Evolutionary conservation across 2,797 vertebrate species (phyloP), one percentile per base, ranked within the genome.

Genomic region (Erithacus rubecula): DNA sequence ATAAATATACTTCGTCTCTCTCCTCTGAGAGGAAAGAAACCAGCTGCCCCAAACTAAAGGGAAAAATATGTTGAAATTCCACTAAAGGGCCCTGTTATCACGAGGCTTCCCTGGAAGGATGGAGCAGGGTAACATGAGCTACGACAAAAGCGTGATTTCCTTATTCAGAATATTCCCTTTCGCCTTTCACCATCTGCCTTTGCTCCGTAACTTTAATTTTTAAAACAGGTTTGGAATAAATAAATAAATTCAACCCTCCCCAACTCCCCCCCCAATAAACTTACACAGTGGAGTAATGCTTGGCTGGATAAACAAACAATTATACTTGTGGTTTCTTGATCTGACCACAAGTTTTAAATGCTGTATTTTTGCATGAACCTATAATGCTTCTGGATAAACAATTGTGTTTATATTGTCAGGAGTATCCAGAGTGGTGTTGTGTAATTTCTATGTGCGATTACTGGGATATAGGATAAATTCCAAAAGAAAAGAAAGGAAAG

Each of bases 1-100:
- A 99, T 99, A 99, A 99, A 99, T 98, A 98, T 97, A 97, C 98
- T 98, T 98, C 83, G 60, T 91, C 97, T 97, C 95, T 98, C 97
- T 98, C 96, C 96, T 98, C 96, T 16, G 46, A 97, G 96, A 98
- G 97, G 97, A 98, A 98, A 98, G 97, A 98, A 98, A 98, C 98
- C 98, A 98, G 98, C 98, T 98, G 98, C 97, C 97, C 96, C 83
- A 26, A 98, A 97, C 96, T 96, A 96, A 96, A 97, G 96, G 96
- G 97, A 97, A 98, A 96, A 98, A 98, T 94, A 98, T 95, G 97
- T 96, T 34, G 91, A 98, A 97, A 98, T 98, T 98, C 97, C 96
- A 96, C 96, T 95, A 96, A 97, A 97, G 93, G 88, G 91, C 94
- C 88, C 91, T 91, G 97, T 98, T 98, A 98, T 98, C 97, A 91